A percentile compares a stretch with the other conserved stretches of the same genome.
These are phyloP conservation scores for Dryoscopus gambensis DNA, from an alignment of 2,113 vertebrate species.

Conservation along the genomic window DNA sequence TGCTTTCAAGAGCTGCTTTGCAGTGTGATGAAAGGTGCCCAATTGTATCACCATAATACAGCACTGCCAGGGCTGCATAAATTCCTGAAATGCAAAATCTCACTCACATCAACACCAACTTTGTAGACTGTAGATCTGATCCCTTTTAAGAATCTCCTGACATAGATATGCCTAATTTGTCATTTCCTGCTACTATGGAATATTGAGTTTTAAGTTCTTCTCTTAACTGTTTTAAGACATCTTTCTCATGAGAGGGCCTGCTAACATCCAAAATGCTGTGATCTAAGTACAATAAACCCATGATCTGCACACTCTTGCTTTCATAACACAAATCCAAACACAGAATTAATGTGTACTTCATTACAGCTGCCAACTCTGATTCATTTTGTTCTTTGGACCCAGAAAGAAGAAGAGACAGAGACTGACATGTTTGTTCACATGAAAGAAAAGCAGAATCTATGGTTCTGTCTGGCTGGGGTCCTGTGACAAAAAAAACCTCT, in stretches of 20 bases:
- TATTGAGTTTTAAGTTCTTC: constrained; percentile 16
- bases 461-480: neutral
- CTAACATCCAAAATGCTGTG: neutral
- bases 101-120: constrained; percentile 36
- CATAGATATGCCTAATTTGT: constrained; percentile 20
- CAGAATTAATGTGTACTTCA: constrained; percentile 4
- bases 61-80: neutral
- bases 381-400: constrained; percentile 24
- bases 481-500: neutral
- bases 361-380: constrained; percentile 14
- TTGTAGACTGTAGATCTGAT: neutral
- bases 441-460: constrained; percentile 5
- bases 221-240: neutral
- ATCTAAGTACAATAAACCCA: neutral
- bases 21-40: constrained; percentile 63
- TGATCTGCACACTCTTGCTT: neutral
- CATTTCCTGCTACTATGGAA: neutral
- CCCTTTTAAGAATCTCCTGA: constrained; percentile 23
- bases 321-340: constrained; percentile 19
- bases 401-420: neutral
- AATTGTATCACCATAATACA: neutral
- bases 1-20: constrained; percentile 53
- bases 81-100: constrained; percentile 26
- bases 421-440: neutral
- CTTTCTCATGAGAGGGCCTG: neutral